phyloP scores from a whole-genome alignment of 2,113 vertebrate species.

The Epinephelus lanceolatus region DNA sequence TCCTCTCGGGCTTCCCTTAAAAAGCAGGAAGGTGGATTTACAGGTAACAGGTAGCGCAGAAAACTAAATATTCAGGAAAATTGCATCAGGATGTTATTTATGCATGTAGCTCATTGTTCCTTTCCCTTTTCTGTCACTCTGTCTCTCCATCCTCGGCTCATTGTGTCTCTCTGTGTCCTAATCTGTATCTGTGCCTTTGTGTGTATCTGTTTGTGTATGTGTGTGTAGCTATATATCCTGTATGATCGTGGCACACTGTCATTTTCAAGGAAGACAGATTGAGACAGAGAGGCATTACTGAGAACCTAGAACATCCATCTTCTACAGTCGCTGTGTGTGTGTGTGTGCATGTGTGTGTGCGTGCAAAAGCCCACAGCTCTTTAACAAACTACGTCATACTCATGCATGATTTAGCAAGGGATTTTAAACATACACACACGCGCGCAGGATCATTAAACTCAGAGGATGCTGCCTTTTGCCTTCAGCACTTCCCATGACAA shows the following conservation, averaged over 20 bases:
- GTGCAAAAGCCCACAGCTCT: conserved; percentile 40
- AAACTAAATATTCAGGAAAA: conserved; percentile 7
- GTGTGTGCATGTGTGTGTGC: not conserved
- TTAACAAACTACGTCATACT: conserved; percentile 61
- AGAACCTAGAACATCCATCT: conserved; percentile 66
- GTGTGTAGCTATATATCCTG: conserved; percentile 46
- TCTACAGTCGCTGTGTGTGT: conserved; percentile 1
- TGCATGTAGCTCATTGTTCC: conserved; percentile 8
- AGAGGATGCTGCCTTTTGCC: conserved; percentile 61
- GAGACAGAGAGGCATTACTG: conserved; percentile 55
- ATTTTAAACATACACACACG: conserved; percentile 63
- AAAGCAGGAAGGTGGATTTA: not conserved
- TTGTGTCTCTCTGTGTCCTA: conserved; percentile 15
- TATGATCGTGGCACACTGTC: conserved; percentile 52
- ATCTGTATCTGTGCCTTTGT: conserved; percentile 26
- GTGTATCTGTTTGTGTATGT: conserved; percentile 28
- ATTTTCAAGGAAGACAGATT: conserved; percentile 64
- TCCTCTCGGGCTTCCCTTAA: conserved; percentile 8
- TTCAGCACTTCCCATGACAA: conserved; percentile 73
- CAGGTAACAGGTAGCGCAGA: not conserved
- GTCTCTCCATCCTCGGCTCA: not conserved
- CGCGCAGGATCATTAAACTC: conserved; percentile 63
- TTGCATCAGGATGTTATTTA: not conserved
- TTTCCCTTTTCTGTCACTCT: conserved; percentile 1
- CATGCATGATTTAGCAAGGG: conserved; percentile 66